Percentiles rank a stretch among this genome's conserved stretches.
phyloP scores from a whole-genome alignment of 2,113 vertebrate species.

The Pteropus alecto region DNA sequence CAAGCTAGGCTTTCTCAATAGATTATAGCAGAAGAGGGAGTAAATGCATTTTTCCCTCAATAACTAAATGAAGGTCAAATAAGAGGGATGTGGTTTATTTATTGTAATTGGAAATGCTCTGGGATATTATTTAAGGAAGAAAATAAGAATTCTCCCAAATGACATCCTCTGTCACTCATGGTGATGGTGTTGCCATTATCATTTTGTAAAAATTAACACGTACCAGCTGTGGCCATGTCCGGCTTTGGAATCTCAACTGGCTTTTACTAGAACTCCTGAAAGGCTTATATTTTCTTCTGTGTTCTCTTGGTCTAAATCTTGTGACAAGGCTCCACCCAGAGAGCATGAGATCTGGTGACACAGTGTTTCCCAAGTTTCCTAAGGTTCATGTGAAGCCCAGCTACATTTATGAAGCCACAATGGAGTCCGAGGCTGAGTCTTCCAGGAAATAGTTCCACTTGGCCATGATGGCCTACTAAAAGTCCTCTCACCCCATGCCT shows the following conservation, averaged over 20 bases:
- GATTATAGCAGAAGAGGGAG: conserved; percentile 82
- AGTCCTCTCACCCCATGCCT: neutral
- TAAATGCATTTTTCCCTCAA: neutral
- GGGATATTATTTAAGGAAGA: neutral
- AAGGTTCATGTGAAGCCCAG: neutral
- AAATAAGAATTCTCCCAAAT: neutral
- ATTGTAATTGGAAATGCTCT: neutral
- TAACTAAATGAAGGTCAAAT: neutral
- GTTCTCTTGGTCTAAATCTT: neutral
- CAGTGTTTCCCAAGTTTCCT: neutral
- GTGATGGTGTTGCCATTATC: neutral
- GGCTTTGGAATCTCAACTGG: neutral
- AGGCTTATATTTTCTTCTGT: neutral
- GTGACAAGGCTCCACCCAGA: neutral
- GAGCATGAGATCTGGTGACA: neutral
- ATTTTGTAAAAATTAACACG: neutral
- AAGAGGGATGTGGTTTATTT: neutral
- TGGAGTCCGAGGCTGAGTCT: neutral
- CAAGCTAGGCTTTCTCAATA: conserved; percentile 90
- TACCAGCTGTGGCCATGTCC: neutral
- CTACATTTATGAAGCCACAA: neutral
- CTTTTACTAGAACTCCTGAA: neutral
- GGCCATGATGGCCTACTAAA: neutral
- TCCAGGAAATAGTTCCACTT: neutral
- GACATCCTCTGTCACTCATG: neutral